Base-by-base conservation (phyloP, 92 coral and sea anemone genomes). In the Porites rus region DNA sequence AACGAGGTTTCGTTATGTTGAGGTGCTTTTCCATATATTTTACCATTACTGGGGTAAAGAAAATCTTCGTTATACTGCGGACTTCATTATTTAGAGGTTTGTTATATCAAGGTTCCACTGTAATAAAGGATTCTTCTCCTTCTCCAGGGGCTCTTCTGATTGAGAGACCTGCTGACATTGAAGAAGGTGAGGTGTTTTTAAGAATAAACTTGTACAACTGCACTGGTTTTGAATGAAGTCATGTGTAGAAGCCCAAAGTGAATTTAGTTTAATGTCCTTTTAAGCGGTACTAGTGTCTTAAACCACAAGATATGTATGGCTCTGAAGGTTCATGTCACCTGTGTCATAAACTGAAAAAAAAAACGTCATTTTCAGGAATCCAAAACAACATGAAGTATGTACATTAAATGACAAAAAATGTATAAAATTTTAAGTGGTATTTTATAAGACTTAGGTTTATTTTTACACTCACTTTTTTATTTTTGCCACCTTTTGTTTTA, bases 111-210 rank as follows among this genome's bases (percentile, higher is more conserved):
- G 61, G 3, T 56, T 56, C 13, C 16, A 56, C 61, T 10, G 61
- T 56, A 56, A 10, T 10, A 56, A 10, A 2, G 13, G 13, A 72
- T 7, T 7, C 77, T 52, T 31, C 14, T 76, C 16, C 53, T 51
- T 56, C 65, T 38, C 11, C 73, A 95, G 99, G 98, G 72, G 99
- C 99, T 18, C 90, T 97, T 28, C 92, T 97, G 52, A 93, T 97
- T 61, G 99, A 97, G 81, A 90, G 99, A 77, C 98, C 99, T 19
- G 98, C 99, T 16, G 99, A 97, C 69, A 95, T 97, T 71, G 99
- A 97, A 79, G 99, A 97, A 93, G 99, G 99, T 96, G 51, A 72
- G 51, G 11, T 50, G 17, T 0, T 21, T 13, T 38, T 4, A 38
- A 38, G 46, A 38, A 38, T 38, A 38, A 38, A 38, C 46, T 38